Evolutionary conservation across 1,140 invertebrate genomes (phyloP).

Genomic region (Papilio polytes): DNA sequence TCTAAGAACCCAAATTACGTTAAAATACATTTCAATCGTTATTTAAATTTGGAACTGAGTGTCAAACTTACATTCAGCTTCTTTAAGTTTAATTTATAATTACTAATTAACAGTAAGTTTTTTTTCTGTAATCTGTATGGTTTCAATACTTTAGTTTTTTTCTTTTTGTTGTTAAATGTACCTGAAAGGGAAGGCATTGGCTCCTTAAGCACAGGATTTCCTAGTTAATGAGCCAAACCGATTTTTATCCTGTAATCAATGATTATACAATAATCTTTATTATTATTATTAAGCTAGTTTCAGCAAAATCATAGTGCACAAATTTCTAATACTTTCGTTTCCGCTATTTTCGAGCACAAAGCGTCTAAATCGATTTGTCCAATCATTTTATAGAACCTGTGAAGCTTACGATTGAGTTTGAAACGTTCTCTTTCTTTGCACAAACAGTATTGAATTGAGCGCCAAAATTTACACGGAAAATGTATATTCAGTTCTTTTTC

Average conservation of each 20-base stretch:
- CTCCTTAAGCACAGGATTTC: too few species aligned
- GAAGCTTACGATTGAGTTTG: constrained; percentile 54
- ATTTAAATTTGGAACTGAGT: too few species aligned
- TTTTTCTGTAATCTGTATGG: too few species aligned
- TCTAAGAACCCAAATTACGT: background rate
- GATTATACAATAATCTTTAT: too few species aligned
- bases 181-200: too few species aligned
- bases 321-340: background rate
- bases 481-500: constrained; percentile 40
- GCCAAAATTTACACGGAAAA: constrained; percentile 47
- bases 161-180: too few species aligned
- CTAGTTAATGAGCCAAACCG: too few species aligned
- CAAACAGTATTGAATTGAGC: constrained; percentile 49
- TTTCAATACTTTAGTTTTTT: too few species aligned
- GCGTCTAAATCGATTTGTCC: constrained; percentile 12
- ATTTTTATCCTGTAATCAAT: too few species aligned
- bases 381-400: constrained; percentile 25
- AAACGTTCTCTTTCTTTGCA: constrained; percentile 62
- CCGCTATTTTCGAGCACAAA: constrained; percentile 21
- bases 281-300: too few species aligned
- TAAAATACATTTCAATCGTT: background rate
- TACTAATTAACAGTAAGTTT: too few species aligned
- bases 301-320: background rate
- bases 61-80: background rate
- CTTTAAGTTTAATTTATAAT: too few species aligned